Conservation (phyloP, 1,140 invertebrate genomes). For the Neodiprion lecontei region DNA sequence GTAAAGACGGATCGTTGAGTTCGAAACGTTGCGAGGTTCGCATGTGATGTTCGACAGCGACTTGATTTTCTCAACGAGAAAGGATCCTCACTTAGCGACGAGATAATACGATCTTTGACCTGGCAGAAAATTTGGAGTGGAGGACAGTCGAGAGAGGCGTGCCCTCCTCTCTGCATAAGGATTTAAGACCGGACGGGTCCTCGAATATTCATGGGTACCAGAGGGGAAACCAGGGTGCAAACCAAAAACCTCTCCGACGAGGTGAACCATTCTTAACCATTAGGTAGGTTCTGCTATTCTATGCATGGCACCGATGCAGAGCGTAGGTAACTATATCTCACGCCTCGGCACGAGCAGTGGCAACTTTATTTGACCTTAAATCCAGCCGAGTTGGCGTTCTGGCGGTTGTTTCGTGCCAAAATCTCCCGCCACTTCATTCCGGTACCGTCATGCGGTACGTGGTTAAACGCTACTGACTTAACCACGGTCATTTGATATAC, state of each 20-base stretch:
- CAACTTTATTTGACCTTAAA: background rate
- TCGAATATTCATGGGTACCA: background rate
- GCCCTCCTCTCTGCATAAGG: background rate
- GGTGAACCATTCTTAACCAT: slow-evolving; percentile 3
- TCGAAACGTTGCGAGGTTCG: no score
- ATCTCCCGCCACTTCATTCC: background rate
- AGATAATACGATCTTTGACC: background rate
- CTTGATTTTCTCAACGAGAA: no score
- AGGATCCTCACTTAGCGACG: no score
- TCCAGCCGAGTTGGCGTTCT: background rate
- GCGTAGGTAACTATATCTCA: background rate
- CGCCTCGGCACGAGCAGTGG: background rate
- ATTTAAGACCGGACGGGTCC: slow-evolving; percentile 1
- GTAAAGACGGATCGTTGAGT: no score
- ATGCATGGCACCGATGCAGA: background rate
- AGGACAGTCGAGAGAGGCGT: background rate
- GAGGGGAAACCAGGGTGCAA: background rate
- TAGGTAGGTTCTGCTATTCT: slow-evolving; percentile 2
- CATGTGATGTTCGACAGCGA: no score
- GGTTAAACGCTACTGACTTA: background rate
- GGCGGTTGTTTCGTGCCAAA: background rate
- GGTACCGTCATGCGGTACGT: background rate
- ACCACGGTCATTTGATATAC: background rate
- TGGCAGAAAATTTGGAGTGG: background rate
- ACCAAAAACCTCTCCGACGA: background rate